These are phyloP conservation scores for Bothrops jararaca DNA, from an alignment of 2,113 vertebrate species.

Conservation along the genomic window DNA sequence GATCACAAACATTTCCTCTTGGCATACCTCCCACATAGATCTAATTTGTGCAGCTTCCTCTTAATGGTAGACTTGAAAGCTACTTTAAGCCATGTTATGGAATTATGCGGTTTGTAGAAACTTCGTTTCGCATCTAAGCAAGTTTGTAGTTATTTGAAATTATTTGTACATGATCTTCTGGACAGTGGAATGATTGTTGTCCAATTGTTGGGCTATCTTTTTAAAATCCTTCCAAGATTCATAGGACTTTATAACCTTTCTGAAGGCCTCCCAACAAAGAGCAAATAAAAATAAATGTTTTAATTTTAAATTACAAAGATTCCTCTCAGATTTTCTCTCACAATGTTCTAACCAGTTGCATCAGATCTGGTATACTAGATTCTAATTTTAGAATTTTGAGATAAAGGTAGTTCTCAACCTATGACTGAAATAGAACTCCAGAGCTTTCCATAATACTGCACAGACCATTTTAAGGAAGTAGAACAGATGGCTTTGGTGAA, in stretches of 20 bases:
- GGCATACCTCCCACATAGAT: neutral
- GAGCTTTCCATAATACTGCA: neutral
- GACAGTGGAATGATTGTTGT: neutral
- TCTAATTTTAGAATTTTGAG: neutral
- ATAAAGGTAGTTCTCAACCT: neutral
- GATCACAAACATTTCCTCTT: neutral
- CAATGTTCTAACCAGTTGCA: neutral
- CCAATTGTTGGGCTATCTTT: neutral
- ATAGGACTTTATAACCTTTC: neutral
- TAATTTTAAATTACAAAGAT: neutral
- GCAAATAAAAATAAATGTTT: neutral
- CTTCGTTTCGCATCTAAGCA: neutral
- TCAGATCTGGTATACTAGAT: neutral
- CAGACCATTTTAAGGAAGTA: neutral
- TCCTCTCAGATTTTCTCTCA: neutral
- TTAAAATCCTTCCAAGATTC: neutral
- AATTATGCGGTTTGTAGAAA: neutral
- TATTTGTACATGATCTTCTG: neutral
- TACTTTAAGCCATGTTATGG: neutral
- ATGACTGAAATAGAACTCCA: neutral
- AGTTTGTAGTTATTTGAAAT: neutral
- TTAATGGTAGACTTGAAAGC: neutral
- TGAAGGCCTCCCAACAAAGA: neutral
- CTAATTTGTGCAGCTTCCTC: neutral
- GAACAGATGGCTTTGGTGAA: neutral